Evolutionary conservation across 2,113 vertebrate genomes (phyloP).

Genomic region (Tachysurus vachellii): DNA sequence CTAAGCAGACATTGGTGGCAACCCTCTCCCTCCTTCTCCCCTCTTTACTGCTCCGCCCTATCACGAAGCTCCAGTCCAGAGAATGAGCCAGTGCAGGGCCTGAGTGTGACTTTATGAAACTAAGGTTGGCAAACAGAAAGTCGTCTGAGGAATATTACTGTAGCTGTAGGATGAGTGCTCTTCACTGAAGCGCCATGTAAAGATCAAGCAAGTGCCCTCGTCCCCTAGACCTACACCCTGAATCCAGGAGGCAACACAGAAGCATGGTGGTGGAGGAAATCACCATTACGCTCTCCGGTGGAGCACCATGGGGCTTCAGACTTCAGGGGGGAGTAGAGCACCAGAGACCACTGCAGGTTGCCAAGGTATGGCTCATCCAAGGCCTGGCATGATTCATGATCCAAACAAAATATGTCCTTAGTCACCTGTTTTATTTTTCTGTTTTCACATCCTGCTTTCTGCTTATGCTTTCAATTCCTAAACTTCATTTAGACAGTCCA

Average conservation of each 20-base stretch:
- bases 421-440: not conserved
- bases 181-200: constrained; percentile 61
- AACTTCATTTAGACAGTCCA: not conserved
- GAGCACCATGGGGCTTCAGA: constrained; percentile 97
- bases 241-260: constrained; percentile 48
- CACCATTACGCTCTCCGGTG: constrained; percentile 88
- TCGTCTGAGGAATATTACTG: constrained; percentile 53
- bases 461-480: not conserved
- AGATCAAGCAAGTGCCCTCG: constrained; percentile 68
- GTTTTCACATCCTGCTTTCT: not conserved
- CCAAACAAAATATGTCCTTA: not conserved
- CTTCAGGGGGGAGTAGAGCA: constrained; percentile 94
- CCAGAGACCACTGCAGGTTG: constrained; percentile 91
- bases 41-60: constrained; percentile 42
- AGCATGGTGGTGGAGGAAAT: constrained; percentile 87
- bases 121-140: constrained; percentile 50
- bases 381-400: constrained; percentile 22
- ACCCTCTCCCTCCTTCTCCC: constrained; percentile 52
- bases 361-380: constrained; percentile 84
- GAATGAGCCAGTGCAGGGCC: constrained; percentile 51
- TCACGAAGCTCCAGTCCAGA: constrained; percentile 54
- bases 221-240: constrained; percentile 39
- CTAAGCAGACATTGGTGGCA: constrained; percentile 69
- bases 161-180: constrained; percentile 57
- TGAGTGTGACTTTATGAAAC: constrained; percentile 39